Evolutionary conservation across 2,888 invertebrate species (phyloP), one percentile per base, ranked within the genome.

Genomic region (Epistrophella euchroma): DNA sequence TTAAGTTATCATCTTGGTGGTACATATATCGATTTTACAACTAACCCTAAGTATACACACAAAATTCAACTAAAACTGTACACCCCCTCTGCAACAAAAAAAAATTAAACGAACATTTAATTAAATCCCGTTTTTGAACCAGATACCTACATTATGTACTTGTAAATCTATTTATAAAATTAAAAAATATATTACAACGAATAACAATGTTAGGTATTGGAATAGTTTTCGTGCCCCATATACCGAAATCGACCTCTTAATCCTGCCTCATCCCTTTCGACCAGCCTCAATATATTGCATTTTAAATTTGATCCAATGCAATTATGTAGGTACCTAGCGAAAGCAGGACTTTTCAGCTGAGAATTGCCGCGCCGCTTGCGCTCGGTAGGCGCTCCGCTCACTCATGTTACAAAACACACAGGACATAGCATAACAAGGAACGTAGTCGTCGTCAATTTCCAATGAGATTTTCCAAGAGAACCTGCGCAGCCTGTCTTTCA

Each of bases 401-500:
- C 32, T 50, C 35, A 22, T 50, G 66, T 64, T 64, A 64, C 47
- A 64, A 64, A 32, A 70, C 70, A 70, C 70, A 68, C 17, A 64
- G n/a, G 43, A 64, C 64, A 45, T 45, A 64, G 32, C 45, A 64
- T 64, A 64, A 45, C 45, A 64, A 45, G 45, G 28, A 64, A 37
- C 19, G n/a, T n/a, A n/a, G 56, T 55, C 45, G 47, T 71, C 52
- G 52, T 86, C 62, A 73, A 70, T 82, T 86, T 86, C 86, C 86
- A 86, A 82, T 82, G 86, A 82, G 82, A 86, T 82, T 70, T 86
- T 86, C 86, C 86, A 86, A 86, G 86, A 78, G 86, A 86, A 82
- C 86, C 86, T 82, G 86, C 86, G 86, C 86, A 86, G 82, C 82
- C 86, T 66, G 82, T 64, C 55, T 82, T 82, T 86, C 86, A 86